Conservation (phyloP, 2,797 vertebrate genomes). For the Spatula clypeata region DNA sequence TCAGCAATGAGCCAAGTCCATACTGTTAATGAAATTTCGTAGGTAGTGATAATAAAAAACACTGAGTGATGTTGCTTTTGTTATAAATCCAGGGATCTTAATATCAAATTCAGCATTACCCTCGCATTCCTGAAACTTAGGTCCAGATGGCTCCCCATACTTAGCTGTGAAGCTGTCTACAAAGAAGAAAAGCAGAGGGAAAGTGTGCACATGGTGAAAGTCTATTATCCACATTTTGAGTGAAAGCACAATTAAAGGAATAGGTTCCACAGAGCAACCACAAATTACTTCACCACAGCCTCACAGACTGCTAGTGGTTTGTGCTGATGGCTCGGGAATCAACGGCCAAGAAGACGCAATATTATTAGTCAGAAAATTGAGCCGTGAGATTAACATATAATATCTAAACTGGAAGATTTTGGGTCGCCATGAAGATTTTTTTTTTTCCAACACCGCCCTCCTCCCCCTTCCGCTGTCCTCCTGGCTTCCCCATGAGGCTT, state of each 20-base stretch:
- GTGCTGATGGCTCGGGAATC: background rate
- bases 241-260: background rate
- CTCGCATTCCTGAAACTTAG: background rate
- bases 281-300: background rate
- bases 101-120: background rate
- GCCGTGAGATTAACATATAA: background rate
- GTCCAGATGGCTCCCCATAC: background rate
- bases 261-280: background rate
- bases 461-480: background rate
- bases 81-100: background rate
- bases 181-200: background rate
- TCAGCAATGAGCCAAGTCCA: background rate
- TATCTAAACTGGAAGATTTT: background rate
- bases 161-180: background rate
- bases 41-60: background rate
- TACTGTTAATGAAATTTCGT: slow-evolving; percentile 11
- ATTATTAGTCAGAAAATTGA: slow-evolving; percentile 1
- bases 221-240: background rate
- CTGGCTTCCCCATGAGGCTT: rapidly evolving
- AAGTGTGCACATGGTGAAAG: background rate
- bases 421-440: no score
- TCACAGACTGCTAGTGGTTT: background rate
- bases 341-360: background rate
- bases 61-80: background rate
- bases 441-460: no score